These are phyloP conservation scores for Strix occidentalis DNA, from an alignment of 2,797 vertebrate species.

Conservation along the genomic window DNA sequence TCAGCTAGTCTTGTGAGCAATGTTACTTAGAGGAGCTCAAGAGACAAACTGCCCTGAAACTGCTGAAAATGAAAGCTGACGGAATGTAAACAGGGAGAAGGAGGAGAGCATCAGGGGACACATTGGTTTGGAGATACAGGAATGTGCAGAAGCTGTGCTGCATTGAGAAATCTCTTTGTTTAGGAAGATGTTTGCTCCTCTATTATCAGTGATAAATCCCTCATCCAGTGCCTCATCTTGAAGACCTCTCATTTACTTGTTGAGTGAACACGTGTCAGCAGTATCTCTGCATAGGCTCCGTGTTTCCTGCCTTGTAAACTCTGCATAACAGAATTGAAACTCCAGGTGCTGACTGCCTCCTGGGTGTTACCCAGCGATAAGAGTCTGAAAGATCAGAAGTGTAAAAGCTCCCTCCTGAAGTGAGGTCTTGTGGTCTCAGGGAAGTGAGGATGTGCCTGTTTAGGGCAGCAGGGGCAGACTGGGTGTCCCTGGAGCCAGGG, in stretches of 20 bases:
- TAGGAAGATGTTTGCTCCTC: not conserved
- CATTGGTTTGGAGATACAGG: fast-evolving
- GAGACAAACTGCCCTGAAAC: not conserved
- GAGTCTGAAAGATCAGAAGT: not conserved
- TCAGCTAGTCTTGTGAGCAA: not conserved
- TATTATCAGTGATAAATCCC: not conserved
- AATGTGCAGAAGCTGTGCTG: not conserved
- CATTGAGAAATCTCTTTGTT: not conserved
- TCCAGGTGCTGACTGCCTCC: not conserved
- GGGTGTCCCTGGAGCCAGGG: not conserved
- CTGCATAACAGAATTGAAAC: not conserved
- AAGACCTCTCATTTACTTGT: not conserved
- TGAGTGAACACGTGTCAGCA: not conserved
- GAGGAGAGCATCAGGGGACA: not conserved
- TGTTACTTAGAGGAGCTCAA: not conserved
- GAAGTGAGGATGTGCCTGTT: not conserved
- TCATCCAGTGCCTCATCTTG: not conserved
- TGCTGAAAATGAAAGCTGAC: not conserved
- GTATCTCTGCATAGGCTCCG: not conserved
- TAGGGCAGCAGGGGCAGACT: not conserved
- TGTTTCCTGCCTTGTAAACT: not conserved
- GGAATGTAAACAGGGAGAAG: not conserved
- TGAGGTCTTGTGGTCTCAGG: not conserved
- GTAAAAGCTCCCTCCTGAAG: not conserved
- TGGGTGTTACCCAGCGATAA: not conserved